These are phyloP conservation scores for Pristionchus exspectatus DNA, from an alignment of 2,888 invertebrate species.

Conservation along the genomic window DNA sequence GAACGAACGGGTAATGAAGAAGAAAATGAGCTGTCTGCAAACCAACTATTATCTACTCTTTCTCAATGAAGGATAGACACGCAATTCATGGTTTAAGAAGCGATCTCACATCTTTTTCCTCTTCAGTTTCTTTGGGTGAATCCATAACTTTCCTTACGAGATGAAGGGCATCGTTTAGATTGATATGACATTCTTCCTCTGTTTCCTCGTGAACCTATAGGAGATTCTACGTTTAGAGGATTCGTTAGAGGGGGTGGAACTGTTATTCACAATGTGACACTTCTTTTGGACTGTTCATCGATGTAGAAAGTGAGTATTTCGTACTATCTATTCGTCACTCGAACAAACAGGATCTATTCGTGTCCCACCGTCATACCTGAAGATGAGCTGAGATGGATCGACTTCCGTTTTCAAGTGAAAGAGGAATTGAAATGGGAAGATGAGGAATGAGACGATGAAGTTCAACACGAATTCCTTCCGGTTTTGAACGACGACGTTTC, in stretches of 20 bases:
- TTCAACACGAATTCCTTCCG: not conserved
- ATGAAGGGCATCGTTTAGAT: constrained; percentile 48
- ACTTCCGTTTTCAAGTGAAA: not conserved
- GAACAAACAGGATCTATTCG: not conserved
- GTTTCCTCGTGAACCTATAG: not conserved
- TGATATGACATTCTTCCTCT: constrained; percentile 30
- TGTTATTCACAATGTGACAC: not conserved
- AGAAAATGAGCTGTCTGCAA: constrained; percentile 16
- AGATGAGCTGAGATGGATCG: not conserved
- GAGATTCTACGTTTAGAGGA: too few species aligned
- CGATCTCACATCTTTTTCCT: constrained; percentile 24
- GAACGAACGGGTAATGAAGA: constrained; percentile 37
- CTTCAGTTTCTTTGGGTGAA: not conserved
- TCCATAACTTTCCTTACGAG: constrained; percentile 29
- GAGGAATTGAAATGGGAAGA: not conserved
- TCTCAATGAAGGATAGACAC: not conserved
- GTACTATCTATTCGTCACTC: not conserved
- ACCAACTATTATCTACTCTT: not conserved
- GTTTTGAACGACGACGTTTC: constrained; percentile 9
- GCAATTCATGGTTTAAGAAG: not conserved
- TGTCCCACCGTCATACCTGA: not conserved
- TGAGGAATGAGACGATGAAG: constrained; percentile 25
- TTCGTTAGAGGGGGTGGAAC: not conserved
- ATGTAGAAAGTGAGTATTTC: too few species aligned
- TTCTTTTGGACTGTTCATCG: too few species aligned